A percentile compares a stretch with the other conserved stretches of the same genome.
Conservation (phyloP, 2,113 vertebrate genomes). For the Panurus biarmicus region DNA sequence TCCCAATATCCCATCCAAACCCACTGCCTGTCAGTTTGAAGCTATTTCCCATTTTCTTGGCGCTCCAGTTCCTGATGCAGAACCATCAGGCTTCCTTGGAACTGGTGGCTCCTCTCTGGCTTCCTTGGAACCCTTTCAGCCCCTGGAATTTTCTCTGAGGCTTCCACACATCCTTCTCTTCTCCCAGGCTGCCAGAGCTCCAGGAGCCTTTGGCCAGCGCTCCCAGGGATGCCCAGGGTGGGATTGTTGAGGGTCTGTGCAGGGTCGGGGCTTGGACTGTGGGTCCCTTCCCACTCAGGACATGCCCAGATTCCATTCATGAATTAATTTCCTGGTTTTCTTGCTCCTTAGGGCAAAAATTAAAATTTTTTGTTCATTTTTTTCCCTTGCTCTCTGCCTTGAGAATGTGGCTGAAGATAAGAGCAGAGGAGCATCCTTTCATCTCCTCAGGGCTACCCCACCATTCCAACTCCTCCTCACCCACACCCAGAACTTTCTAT, state of each 20-base stretch:
- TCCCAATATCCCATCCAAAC: not conserved
- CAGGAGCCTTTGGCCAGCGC: rapidly evolving
- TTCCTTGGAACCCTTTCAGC: not conserved
- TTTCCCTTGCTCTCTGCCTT: not conserved
- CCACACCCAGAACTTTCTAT: not conserved
- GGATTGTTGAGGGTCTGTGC: not conserved
- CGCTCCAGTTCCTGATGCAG: not conserved
- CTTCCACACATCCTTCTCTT: not conserved
- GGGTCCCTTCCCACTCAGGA: not conserved
- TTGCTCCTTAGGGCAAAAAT: not conserved
- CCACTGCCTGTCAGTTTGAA: not conserved
- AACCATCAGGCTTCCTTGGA: not conserved
- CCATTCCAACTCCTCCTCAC: not conserved
- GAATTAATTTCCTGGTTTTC: not conserved
- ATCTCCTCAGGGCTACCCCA: not conserved
- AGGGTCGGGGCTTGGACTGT: not conserved
- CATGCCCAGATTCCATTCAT: not conserved
- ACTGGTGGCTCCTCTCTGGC: too few species aligned
- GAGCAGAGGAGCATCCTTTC: not conserved
- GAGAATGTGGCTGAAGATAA: not conserved
- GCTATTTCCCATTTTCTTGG: not conserved
- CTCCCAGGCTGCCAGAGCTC: not conserved
- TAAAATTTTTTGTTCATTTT: not conserved
- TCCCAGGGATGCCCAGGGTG: not conserved
- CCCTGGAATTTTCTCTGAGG: not conserved